Conservation (phyloP, 2,888 invertebrate species). For the Athetis lepigone region DNA sequence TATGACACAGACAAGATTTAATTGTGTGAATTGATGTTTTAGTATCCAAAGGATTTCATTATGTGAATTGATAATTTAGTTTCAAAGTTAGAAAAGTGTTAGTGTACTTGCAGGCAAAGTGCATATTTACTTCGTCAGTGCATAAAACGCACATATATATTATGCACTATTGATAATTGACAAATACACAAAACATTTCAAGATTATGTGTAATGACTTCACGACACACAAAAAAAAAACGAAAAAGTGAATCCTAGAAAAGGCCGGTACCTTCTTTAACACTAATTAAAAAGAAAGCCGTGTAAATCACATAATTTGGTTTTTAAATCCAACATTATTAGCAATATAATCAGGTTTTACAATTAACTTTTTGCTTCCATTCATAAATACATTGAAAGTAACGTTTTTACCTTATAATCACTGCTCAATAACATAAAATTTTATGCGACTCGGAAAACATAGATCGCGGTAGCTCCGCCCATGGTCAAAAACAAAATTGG, state of each 20-base stretch:
- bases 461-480: conserved; percentile 70
- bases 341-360: conserved; percentile 65
- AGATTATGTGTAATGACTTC: no score
- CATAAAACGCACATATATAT: no score
- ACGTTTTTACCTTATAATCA: conserved; percentile 62
- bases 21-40: no score
- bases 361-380: conserved; percentile 38
- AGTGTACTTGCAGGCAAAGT: no score
- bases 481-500: conserved; percentile 18
- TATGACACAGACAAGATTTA: not conserved
- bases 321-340: conserved; percentile 59
- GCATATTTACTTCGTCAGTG: no score
- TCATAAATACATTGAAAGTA: conserved; percentile 49
- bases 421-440: conserved; percentile 70
- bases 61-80: no score
- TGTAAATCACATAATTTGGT: conserved; percentile 43
- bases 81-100: no score
- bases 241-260: not conserved
- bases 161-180: not conserved
- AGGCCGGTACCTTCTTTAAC: not conserved
- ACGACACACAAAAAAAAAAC: no score
- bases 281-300: conserved; percentile 26
- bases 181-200: not conserved
- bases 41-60: no score
- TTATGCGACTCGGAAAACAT: conserved; percentile 76